phyloP scores from a whole-genome alignment of 2,888 invertebrate genomes.

The Drosophila multiciliata region DNA sequence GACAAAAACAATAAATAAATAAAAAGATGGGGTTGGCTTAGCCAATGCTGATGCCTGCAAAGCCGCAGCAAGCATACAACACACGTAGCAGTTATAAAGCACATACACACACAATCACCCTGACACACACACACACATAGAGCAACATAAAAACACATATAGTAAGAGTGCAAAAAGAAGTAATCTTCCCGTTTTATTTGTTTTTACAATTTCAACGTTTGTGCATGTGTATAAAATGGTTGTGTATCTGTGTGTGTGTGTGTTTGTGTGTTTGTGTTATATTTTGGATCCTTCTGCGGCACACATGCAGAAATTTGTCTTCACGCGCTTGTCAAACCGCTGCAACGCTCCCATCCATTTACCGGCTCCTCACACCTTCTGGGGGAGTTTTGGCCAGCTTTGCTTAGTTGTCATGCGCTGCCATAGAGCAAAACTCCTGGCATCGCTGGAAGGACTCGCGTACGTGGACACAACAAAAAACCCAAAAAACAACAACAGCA shows the following conservation, averaged over 20 bases:
- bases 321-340: conserved; percentile 78
- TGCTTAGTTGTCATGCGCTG: conserved; percentile 72
- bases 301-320: conserved; percentile 77
- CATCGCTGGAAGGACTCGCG: conserved; percentile 50
- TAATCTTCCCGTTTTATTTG: conserved; percentile 70
- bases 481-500: background rate
- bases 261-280: conserved; percentile 26
- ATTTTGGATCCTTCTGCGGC: conserved; percentile 47
- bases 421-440: conserved; percentile 69
- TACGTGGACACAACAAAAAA: conserved; percentile 68
- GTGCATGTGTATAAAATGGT: conserved; percentile 29
- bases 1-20: conserved; percentile 78
- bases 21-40: conserved; percentile 72
- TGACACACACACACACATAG: conserved; percentile 6
- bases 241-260: conserved; percentile 1
- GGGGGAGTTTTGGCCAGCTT: conserved; percentile 30
- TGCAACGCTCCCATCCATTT: conserved; percentile 75
- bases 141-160: conserved; percentile 23
- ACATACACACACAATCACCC: conserved; percentile 23
- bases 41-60: conserved; percentile 68
- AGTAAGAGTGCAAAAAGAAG: conserved; percentile 38
- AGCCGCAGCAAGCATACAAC: conserved; percentile 67
- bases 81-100: conserved; percentile 71
- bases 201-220: conserved; percentile 66
- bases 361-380: conserved; percentile 48